Conservation (phyloP, 1,140 invertebrate genomes). For the Callitettix versicolor region DNA sequence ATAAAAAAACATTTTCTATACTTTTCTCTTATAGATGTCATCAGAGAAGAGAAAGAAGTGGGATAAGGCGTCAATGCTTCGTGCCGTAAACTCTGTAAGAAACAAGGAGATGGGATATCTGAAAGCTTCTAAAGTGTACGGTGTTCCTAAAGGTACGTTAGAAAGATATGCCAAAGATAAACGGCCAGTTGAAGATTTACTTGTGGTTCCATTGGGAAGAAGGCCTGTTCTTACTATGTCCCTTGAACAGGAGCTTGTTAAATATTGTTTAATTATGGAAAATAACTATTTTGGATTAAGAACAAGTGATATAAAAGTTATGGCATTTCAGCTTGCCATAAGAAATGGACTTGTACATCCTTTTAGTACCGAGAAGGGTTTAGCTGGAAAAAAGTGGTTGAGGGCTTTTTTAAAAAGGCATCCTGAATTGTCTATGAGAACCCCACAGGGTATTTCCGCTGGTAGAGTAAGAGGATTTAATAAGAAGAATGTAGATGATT, state of each 20-base stretch:
- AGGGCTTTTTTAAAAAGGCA: conserved; percentile 32
- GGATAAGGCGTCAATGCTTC: conserved; percentile 1
- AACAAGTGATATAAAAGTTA: neutral
- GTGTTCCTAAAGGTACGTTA: conserved; percentile 25
- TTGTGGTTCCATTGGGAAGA: conserved; percentile 1
- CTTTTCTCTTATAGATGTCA: too few relatives aligned
- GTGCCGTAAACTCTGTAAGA: conserved; percentile 18
- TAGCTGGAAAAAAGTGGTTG: conserved; percentile 28
- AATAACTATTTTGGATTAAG: conserved; percentile 4
- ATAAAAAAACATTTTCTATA: too few relatives aligned
- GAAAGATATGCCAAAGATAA: conserved; percentile 1
- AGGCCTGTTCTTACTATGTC: conserved; percentile 4
- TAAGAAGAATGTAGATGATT: conserved; percentile 27
- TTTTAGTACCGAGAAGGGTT: conserved; percentile 10
- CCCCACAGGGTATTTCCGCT: conserved; percentile 33
- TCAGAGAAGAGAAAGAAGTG: neutral
- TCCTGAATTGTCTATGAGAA: conserved; percentile 29
- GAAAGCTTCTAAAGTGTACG: conserved; percentile 24
- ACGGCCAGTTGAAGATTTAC: neutral
- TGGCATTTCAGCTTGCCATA: conserved; percentile 2
- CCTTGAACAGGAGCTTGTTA: neutral
- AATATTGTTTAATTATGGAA: conserved; percentile 4
- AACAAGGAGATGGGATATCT: conserved; percentile 22
- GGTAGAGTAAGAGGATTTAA: conserved; percentile 34
- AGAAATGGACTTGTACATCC: conserved; percentile 1